Evolutionary conservation across 2,888 invertebrate species (phyloP).

Genomic region (Lasius fuliginosus): DNA sequence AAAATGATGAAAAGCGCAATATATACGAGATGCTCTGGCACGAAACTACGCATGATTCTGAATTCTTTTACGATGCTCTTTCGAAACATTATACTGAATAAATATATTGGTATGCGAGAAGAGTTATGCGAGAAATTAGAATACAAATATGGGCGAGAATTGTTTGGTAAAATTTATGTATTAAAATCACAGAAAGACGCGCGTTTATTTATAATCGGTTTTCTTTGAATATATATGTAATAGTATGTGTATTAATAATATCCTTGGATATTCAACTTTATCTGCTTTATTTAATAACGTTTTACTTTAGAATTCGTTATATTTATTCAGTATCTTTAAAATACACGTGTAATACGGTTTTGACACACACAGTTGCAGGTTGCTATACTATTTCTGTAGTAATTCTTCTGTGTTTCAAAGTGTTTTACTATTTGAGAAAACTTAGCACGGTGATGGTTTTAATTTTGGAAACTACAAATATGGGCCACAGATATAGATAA

Average conservation of each 20-base stretch:
- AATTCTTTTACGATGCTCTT: slow-evolving; percentile 13
- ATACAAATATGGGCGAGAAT: neutral
- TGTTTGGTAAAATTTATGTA: neutral
- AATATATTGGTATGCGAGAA: neutral
- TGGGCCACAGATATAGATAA: neutral
- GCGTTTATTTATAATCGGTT: neutral
- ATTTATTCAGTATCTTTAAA: neutral
- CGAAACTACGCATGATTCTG: neutral
- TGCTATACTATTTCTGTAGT: neutral
- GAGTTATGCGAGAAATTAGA: neutral
- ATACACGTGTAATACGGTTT: neutral
- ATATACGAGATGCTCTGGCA: slow-evolving; percentile 24
- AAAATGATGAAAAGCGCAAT: slow-evolving; percentile 17
- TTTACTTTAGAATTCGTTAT: neutral
- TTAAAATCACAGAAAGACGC: neutral
- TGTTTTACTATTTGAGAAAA: neutral
- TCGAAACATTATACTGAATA: neutral
- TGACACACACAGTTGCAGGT: neutral
- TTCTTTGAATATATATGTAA: neutral
- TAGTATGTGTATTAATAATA: neutral
- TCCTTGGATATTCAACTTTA: neutral
- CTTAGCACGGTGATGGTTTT: neutral
- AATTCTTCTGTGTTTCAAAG: neutral
- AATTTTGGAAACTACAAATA: neutral
- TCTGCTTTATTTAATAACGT: neutral